Base-by-base conservation (phyloP, 2,888 invertebrate species). In the Agelastica alni region DNA sequence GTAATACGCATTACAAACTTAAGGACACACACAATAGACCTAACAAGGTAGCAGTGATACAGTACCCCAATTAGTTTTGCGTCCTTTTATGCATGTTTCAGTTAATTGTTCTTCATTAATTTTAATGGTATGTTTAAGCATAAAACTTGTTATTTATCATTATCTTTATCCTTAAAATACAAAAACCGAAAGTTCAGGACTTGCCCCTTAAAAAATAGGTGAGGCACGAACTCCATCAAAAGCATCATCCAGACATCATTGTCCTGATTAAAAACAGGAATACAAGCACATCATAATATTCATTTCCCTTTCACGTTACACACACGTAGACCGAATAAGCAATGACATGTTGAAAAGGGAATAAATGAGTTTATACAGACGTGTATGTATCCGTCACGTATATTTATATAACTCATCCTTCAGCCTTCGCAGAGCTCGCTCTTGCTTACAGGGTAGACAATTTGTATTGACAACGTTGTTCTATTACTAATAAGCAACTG, bases 331-430 rank as follows among this genome's bases (percentile, higher is more conserved):
- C 32, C 47, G 53, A 55, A 55, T 55, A 49, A 55, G 49, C 45
- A 55, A 51, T 41, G 55, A 45, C 45, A 41, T 41, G 39, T 34
- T 45, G 55, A 55, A 55, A 55, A 45, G 55, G 55, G 41, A 55
- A 55, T 41, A 55, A 55, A 55, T 55, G 55, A 46, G 51, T 45
- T 55, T 55, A 55, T 51, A 45, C 49, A 49, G 54, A 54, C 54
- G 54, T 44, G 54, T 18, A 44, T 44, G 54, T 54, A 54, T 49
- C 44, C 49, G 51, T 55, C 55, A 55, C 55, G 46, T 51, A 51
- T 41, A 51, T 55, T 51, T 41, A 51, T 49, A 55, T 12, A 42
- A 42, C 55, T 46, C 55, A 55, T 55, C 51, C 39, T 42, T 55
- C 51, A 49, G 32, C 28, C 10, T 16, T 34, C 7, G 18, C 10